Evolutionary conservation across 2,888 invertebrate species (phyloP).

Genomic region (Morpho achilles): DNA sequence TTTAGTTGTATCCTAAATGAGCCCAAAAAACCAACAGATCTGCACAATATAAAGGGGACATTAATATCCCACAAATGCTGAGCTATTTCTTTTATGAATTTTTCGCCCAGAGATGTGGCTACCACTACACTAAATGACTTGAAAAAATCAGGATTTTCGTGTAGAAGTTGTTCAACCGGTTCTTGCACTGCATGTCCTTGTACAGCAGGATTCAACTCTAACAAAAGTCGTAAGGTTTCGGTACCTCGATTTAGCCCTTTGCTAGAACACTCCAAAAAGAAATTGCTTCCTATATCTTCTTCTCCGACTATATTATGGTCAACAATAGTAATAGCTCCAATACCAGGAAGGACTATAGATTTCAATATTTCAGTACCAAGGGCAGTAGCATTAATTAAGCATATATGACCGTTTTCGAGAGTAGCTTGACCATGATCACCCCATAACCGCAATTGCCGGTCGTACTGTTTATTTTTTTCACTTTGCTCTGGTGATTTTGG

Average conservation of each 20-base stretch:
- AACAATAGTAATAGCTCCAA: constrained; percentile 94
- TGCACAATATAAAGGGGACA: constrained; percentile 91
- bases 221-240: constrained; percentile 87
- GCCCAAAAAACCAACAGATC: constrained; percentile 95
- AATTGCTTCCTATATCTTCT: constrained; percentile 97
- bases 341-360: constrained; percentile 95
- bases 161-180: constrained; percentile 89
- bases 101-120: constrained; percentile 87
- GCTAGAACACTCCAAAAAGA: constrained; percentile 91
- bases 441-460: constrained; percentile 95
- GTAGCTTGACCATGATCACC: constrained; percentile 97
- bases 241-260: constrained; percentile 92
- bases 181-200: constrained; percentile 96
- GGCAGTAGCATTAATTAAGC: constrained; percentile 95
- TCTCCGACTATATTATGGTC: constrained; percentile 92
- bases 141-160: constrained; percentile 93
- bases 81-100: constrained; percentile 86
- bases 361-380: constrained; percentile 97
- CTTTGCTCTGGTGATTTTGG: constrained; percentile 86
- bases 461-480: constrained; percentile 88
- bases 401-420: constrained; percentile 93
- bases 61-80: constrained; percentile 90
- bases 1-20: constrained; percentile 91
- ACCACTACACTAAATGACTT: constrained; percentile 92
- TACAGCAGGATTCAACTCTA: constrained; percentile 96